Evolutionary conservation across 2,797 vertebrate genomes (phyloP).

Genomic region (Erithacus rubecula): DNA sequence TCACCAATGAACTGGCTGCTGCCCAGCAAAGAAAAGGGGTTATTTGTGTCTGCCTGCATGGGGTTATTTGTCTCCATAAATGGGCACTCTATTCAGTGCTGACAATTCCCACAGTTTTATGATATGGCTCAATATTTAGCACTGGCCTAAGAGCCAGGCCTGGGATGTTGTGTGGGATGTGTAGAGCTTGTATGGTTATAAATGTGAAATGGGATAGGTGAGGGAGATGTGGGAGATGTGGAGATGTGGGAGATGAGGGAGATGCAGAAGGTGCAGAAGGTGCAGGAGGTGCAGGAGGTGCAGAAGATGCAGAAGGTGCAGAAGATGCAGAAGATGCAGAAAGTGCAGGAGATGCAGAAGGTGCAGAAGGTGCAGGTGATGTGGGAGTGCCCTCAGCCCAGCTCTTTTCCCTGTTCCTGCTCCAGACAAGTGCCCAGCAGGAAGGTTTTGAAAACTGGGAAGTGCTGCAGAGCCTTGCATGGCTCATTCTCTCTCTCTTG

Average conservation of each 20-base stretch:
- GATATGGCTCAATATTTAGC: neutral
- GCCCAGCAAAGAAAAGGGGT: neutral
- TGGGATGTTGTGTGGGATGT: neutral
- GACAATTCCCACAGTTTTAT: constrained; percentile 20
- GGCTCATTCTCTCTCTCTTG: rapidly evolving
- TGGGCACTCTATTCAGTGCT: neutral
- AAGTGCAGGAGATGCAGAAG: too few species aligned
- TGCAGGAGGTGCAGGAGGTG: neutral
- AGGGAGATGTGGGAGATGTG: too few species aligned
- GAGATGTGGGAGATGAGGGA: neutral
- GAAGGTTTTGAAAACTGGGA: rapidly evolving
- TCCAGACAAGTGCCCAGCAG: rapidly evolving
- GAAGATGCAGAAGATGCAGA: neutral
- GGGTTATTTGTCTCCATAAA: constrained; percentile 17
- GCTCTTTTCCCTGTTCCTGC: rapidly evolving
- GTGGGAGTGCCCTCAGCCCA: rapidly evolving
- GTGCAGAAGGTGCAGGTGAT: too few species aligned
- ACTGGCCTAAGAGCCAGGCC: neutral
- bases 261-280: too few species aligned
- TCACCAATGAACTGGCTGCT: neutral
- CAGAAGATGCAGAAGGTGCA: neutral
- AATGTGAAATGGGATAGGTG: neutral
- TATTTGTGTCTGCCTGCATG: constrained; percentile 3
- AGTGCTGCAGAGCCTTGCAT: rapidly evolving
- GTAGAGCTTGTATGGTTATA: neutral